Conservation (phyloP, 2,113 vertebrate genomes). For the Laticauda laticaudata region DNA sequence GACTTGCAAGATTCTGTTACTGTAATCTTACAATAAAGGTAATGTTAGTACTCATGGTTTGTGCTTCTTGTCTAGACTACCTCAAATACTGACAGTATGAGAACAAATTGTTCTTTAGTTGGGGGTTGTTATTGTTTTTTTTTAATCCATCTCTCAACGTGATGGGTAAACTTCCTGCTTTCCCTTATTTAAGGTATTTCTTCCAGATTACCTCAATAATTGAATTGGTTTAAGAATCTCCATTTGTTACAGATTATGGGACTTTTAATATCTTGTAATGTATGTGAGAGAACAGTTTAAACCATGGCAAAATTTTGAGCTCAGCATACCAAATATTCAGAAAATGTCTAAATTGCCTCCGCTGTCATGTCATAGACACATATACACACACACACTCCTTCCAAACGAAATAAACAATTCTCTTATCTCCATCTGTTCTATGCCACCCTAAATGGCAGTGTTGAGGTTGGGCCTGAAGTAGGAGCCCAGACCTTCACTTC, state of each 20-base stretch:
- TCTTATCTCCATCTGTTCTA: not conserved
- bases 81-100: not conserved
- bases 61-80: not conserved
- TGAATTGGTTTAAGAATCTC: not conserved
- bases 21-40: not conserved
- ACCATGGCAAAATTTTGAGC: not conserved
- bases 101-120: not conserved
- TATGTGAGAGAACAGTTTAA: not conserved
- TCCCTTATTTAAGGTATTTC: not conserved
- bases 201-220: not conserved
- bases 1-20: not conserved
- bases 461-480: not conserved
- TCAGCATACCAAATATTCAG: not conserved
- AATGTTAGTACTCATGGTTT: not conserved
- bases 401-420: not conserved
- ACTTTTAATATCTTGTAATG: not conserved
- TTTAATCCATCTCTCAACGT: not conserved
- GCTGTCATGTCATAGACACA: not conserved
- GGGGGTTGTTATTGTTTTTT: too few relatives aligned
- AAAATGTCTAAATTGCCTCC: not conserved
- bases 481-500: not conserved
- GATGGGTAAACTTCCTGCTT: not conserved
- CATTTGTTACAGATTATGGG: not conserved
- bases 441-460: not conserved
- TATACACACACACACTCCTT: not conserved